phyloP scores from a whole-genome alignment of 2,797 vertebrate genomes.

The Sebastes oblongus region DNA sequence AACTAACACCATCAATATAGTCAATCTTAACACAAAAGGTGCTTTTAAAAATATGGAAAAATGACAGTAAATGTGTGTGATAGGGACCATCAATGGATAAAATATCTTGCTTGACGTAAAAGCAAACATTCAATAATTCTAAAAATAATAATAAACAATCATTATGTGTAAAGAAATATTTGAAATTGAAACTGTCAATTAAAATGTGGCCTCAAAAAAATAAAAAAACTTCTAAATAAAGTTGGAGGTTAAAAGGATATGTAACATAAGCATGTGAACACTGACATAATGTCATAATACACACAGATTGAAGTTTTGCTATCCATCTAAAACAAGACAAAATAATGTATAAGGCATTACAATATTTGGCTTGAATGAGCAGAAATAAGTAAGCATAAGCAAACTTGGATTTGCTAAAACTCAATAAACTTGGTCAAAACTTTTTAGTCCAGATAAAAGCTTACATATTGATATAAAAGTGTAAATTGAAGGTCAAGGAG shows the following conservation, averaged over 20 bases:
- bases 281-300: slow-evolving; percentile 10
- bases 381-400: neutral
- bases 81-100: neutral
- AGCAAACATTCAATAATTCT: neutral
- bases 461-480: neutral
- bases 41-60: neutral
- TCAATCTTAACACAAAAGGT: neutral
- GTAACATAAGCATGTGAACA: slow-evolving; percentile 17
- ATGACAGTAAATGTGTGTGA: neutral
- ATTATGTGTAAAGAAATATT: neutral
- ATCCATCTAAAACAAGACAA: neutral
- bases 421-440: slow-evolving; percentile 23
- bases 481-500: neutral
- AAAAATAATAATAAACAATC: neutral
- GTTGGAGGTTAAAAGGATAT: neutral
- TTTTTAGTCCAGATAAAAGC: slow-evolving; percentile 15
- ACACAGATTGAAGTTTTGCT: slow-evolving; percentile 2
- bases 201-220: neutral
- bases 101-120: neutral
- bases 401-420: neutral
- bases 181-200: neutral
- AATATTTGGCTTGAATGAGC: neutral
- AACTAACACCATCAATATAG: neutral
- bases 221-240: neutral
- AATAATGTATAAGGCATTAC: neutral